Base-by-base conservation (phyloP, 1,140 invertebrate genomes). In the Papilio polyxenes region DNA sequence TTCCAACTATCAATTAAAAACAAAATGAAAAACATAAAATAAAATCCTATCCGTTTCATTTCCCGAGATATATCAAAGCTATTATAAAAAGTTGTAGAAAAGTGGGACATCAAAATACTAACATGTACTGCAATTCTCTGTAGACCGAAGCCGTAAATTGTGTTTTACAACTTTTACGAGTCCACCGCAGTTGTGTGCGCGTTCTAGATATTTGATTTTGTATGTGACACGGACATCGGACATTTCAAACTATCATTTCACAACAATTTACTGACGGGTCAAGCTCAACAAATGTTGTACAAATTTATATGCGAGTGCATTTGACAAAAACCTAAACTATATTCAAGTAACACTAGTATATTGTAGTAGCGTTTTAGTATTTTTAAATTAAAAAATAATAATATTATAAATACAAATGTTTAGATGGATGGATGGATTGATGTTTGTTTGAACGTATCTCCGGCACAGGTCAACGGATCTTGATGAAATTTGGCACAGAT, bases 101-200 rank as follows among this genome's bases (percentile, higher is more conserved):
- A 40, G 51, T 59, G 17, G 78, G 62, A 80, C 59, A 69, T 44
- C 56, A 80, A 80, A 80, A 80, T 65, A 80, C 56, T 65, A 40
- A 72, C 65, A 72, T 72, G 62, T 80, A 80, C 62, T 48, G 37
- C 59, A 48, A 80, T 65, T 69, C 78, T 69, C 78, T 69, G 48
- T 69, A 69, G 78, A 80, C 62, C 62, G 48, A 65, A 80, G 78
- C 59, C 62, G 78, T 80, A 80, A 80, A 80, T 80, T 80, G 78
- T 80, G 78, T 80, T 80, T 80, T 80, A 80, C 78, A 80, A 80
- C 78, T 80, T 80, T 80, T 80, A 80, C 78, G 78, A 80, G 78
- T 62, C 44, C 31, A 69, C 78, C 78, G 48, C 59, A 79, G 56
- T 80, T 80, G 78, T 80, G 78, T n/a, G 15, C 78, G 78, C 44